Evolutionary conservation across 2,888 invertebrate species (phyloP).

Genomic region (Pyrocoelia pectoralis): DNA sequence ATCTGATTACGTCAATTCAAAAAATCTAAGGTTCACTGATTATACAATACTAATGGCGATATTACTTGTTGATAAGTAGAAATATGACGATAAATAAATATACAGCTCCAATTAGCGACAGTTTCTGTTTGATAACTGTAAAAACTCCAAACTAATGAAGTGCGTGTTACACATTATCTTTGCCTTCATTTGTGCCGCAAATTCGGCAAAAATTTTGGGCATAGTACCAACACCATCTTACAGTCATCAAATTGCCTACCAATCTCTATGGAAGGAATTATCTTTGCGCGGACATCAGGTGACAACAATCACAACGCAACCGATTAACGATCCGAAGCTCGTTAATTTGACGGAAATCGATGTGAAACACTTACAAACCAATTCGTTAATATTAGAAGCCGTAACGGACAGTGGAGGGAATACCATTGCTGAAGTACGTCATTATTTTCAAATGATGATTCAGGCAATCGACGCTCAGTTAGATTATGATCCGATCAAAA

Average conservation of each 20-base stretch:
- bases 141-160: no score
- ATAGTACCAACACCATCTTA: conserved; percentile 59
- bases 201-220: conserved; percentile 59
- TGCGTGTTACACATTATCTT: no score
- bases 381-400: no score
- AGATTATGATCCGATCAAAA: not conserved
- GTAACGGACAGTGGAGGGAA: not conserved
- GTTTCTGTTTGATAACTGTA: no score
- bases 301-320: conserved; percentile 59
- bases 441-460: not conserved
- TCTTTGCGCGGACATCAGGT: conserved; percentile 61
- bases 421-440: not conserved
- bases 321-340: conserved; percentile 54
- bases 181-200: no score
- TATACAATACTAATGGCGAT: no score
- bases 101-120: no score
- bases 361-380: conserved; percentile 27
- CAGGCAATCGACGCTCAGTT: not conserved
- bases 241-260: conserved; percentile 62
- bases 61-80: no score
- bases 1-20: no score
- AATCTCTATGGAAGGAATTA: conserved; percentile 59
- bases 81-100: no score
- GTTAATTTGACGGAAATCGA: conserved; percentile 58
- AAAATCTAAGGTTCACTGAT: no score